Base-by-base conservation (phyloP, 1,140 invertebrate species). In the Ptiloglossa arizonensis region DNA sequence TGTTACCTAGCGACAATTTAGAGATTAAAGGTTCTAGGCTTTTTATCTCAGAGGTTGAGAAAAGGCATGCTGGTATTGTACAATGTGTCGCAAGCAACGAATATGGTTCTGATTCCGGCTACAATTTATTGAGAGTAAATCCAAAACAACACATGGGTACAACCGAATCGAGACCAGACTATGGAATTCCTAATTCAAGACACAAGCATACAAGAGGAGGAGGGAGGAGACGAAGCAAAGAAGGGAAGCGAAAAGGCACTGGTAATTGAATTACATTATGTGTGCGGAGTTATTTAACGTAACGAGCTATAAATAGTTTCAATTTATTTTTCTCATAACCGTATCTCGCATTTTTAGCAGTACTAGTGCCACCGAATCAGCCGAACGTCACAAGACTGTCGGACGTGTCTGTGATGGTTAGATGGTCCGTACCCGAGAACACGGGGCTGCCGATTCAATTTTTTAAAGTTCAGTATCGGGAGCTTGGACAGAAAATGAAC, bases 351-450 rank as follows among this genome's bases (percentile, higher is more conserved):
- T 79, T 92, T 92, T 64, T 88, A 95, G 94, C 93, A 56, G 93
- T 95, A n/a, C 94, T 98, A 94, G 95, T 98, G 57, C 97, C 97
- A 0, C 97, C 98, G 0, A 95, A 95, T 5, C 95, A 95, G 54
- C 98, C 98, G 0, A 96, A 96, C 86, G 95, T 99, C 5, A 97
- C 96, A 0, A 94, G 97, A 13, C 89, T 98, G 27, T 96, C 97
- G 0, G 97, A 98, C 86, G 94, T 96, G n/a, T 97, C 97, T 1
- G 97, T 98, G 0, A 98, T 98, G 96, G 95, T 99, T 0, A 94
- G 96, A 35, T 99, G 98, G 98, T 94, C 94, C 2, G 96, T 97
- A 8, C 95, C 96, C 0, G 93, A 94, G 17, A 97, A 97, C 84
- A 93, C 93, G n/a, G 97, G 97, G 0, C 90, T 98, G 19, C 93